Base-by-base conservation (phyloP, 2,113 vertebrate species). In the Eretmochelys imbricata region DNA sequence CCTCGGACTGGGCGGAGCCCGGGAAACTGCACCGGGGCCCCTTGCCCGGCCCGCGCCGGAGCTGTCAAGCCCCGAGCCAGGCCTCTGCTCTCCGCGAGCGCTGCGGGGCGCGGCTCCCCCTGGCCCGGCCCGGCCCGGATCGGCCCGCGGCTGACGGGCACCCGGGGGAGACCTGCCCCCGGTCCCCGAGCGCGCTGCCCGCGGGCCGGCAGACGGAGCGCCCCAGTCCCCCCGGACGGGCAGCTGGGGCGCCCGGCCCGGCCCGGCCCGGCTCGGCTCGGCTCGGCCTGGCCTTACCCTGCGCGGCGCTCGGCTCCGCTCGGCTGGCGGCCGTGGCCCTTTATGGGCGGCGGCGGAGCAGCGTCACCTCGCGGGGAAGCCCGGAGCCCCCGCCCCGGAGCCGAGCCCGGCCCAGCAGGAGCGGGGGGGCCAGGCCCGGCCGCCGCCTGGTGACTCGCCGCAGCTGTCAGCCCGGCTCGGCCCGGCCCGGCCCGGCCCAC, bases 341-440 rank as follows among this genome's bases (percentile, higher is more conserved):
- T 84, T 84, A 53, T 80, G 57, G 86, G 94, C 94, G 85, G 95
- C 93, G 95, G 90, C 91, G 93, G 91, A 75, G 96, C 96, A 88
- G 94, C 90, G 95, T 91, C 93, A 94, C 96, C 89, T 75, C 82
- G 92, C 65, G 94, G 93, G 84, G 89, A 69, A 90, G 93, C 80
- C 81, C 88, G 85, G 89, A 91, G 90, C 90, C 91, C 85, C 85
- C 65, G 91, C 89, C 85, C 83, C 93, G 86, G 85, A 91, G 90
- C 83, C 94, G 76, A 83, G 82, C 96, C 78, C 92, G 55, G 65
- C 93, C 93, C 62, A 87, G 80, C 84, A 51, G 87, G 49, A 51
- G 84, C 89, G 82, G 54, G 72, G 78, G 55, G 48, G 80, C 35
- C 84, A n/a, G 75, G 38, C 6, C 65, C 42, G 50, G 78, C 82